phyloP scores from a whole-genome alignment of 2,797 vertebrate species.

The Balearica regulorum region DNA sequence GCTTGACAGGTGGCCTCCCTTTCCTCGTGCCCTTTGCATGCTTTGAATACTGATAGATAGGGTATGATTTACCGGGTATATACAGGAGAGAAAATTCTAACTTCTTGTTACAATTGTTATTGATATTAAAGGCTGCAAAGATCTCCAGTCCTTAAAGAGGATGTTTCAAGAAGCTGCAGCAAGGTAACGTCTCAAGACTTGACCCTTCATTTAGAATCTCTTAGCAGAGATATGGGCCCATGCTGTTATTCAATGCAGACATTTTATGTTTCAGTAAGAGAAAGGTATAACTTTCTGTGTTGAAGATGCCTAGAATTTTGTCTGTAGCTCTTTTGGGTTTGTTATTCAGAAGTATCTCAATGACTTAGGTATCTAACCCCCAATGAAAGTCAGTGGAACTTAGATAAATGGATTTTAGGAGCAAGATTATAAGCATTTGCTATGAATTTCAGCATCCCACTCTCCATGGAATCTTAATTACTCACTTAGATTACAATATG shows the following conservation, averaged over 20 bases:
- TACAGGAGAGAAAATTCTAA: not conserved
- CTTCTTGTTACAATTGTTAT: not conserved
- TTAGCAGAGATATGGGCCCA: not conserved
- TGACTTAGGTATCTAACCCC: not conserved
- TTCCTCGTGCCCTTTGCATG: not conserved
- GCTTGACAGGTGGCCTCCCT: slow-evolving; percentile 29
- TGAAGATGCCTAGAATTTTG: not conserved
- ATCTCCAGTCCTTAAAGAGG: not conserved
- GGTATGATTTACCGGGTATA: not conserved
- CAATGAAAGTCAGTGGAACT: not conserved
- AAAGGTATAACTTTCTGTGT: not conserved
- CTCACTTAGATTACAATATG: not conserved
- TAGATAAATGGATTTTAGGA: slow-evolving; percentile 33
- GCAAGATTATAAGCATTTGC: not conserved
- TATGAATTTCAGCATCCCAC: not conserved
- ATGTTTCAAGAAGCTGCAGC: not conserved
- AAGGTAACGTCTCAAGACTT: not conserved
- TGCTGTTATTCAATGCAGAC: not conserved
- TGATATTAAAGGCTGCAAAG: not conserved
- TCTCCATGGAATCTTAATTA: not conserved
- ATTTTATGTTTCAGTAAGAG: not conserved
- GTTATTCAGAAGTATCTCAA: not conserved
- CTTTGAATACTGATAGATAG: not conserved
- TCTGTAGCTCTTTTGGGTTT: not conserved
- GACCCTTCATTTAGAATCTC: not conserved